phyloP scores from a whole-genome alignment of 2,888 invertebrate species.

The Dione vanillae region DNA sequence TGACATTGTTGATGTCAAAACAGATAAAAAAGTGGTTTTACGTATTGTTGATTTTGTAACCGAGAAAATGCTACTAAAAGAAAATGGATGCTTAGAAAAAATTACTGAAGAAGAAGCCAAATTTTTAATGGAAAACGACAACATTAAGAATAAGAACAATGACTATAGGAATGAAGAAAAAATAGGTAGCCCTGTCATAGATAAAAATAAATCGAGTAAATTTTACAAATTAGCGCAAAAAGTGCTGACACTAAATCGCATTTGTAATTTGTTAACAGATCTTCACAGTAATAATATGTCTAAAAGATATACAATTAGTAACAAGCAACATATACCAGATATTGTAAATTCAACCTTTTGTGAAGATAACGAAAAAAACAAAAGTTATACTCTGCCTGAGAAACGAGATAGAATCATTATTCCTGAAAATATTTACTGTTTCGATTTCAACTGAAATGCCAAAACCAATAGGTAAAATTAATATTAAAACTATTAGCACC shows the following conservation, averaged over 20 bases:
- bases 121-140: constrained; percentile 64
- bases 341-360: constrained; percentile 76
- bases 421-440: constrained; percentile 72
- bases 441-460: constrained; percentile 68
- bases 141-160: constrained; percentile 44
- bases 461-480: constrained; percentile 39
- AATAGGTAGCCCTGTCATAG: constrained; percentile 1
- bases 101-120: constrained; percentile 76
- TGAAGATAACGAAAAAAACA: constrained; percentile 58
- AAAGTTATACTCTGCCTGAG: constrained; percentile 58
- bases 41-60: constrained; percentile 83
- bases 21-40: constrained; percentile 77
- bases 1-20: constrained; percentile 73
- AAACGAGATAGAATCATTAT: constrained; percentile 67
- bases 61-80: constrained; percentile 82
- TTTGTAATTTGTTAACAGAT: constrained; percentile 63
- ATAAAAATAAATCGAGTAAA: constrained; percentile 49
- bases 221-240: constrained; percentile 64
- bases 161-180: background rate
- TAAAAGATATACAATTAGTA: constrained; percentile 47
- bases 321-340: constrained; percentile 71
- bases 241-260: constrained; percentile 64
- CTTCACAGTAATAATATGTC: constrained; percentile 52
- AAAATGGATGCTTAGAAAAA: constrained; percentile 79
- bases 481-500: background rate